Base-by-base conservation (phyloP, 2,797 vertebrate genomes). In the Sciurus carolinensis region DNA sequence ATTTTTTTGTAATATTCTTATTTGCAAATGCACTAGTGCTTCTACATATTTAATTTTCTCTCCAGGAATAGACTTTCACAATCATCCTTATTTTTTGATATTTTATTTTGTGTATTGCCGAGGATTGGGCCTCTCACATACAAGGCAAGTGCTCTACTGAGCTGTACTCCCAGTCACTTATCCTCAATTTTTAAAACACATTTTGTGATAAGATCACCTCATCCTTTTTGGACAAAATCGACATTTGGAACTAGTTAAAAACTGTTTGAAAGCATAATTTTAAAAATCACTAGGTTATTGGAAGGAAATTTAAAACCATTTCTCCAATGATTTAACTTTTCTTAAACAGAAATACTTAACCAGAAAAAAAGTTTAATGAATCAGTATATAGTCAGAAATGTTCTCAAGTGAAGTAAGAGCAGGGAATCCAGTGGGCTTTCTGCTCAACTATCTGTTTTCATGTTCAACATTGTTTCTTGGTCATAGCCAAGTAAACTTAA, bases 261-360 rank as follows among this genome's bases (percentile, higher is more conserved):
- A 54, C 3, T 3, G 75, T 75, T 69, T 15, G 80, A 94, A 39
- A 92, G 15, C 10, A 44, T 77, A 94, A 30, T 92, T 89, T 36
- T 57, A 7, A 93, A 85, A 95, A 94, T 76, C 15, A 87, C 24
- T 67, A 83, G 24, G 28, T 54, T 73, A 75, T 42, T 22, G 22
- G 12, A 57, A 24, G 24, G 8, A 2, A 33, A 50, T 20, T 77
- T 82, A 73, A 92, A 15, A 54, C 0, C 3, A 62, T 6, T 5
- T 8, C 8, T 47, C 1, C 2, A 64, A 80, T 71, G 26, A 76
- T 86, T 88, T 73, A 80, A 92, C 14, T 79, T 95, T 82, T 42
- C 50, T 76, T 76, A 87, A 77, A 17, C 15, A 30, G 15, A 67
- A 91, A 89, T 54, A 81, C 42, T 92, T 26, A 69, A 75, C 2